phyloP scores from a whole-genome alignment of 30 jellyfish, hydroid and myxozoan genomes.

The Clytia hemisphaerica region DNA sequence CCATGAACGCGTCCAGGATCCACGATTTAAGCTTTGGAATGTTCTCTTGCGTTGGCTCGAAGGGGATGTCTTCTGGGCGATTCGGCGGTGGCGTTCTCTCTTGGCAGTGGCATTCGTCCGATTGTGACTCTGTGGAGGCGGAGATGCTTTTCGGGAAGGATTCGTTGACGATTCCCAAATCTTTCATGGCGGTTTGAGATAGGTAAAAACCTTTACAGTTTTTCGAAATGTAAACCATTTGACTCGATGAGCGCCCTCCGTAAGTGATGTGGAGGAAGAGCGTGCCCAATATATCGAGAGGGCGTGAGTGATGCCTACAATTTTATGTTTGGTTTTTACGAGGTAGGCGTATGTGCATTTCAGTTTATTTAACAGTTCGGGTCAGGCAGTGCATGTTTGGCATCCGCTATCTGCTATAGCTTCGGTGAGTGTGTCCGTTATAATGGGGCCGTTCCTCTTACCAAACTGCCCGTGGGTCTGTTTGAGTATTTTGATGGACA shows the following conservation, averaged over 20 bases:
- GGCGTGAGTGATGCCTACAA: slow-evolving; percentile 1
- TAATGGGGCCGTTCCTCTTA: too few relatives aligned
- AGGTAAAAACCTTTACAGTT: too few relatives aligned
- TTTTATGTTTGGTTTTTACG: slow-evolving; percentile 9
- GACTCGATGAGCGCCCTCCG: background rate
- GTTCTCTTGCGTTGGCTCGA: background rate
- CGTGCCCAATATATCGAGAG: slow-evolving; percentile 13
- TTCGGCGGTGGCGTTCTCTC: too few relatives aligned
- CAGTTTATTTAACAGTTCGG: background rate
- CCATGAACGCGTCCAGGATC: slow-evolving; percentile 1
- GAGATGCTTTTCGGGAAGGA: slow-evolving; percentile 1
- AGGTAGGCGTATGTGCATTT: slow-evolving; percentile 5
- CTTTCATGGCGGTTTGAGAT: slow-evolving; percentile 15
- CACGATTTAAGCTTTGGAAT: too few relatives aligned
- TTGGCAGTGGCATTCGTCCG: too few relatives aligned
- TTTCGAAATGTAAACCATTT: slow-evolving; percentile 19
- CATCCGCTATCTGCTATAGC: slow-evolving; percentile 19
- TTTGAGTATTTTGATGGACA: too few relatives aligned
- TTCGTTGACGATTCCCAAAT: background rate
- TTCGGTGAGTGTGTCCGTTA: background rate
- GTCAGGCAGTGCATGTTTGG: slow-evolving; percentile 28
- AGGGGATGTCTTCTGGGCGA: background rate
- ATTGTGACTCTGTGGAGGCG: background rate
- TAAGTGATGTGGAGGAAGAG: background rate
- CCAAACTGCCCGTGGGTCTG: too few relatives aligned